Conservation (phyloP, 2,888 invertebrate genomes). For the Rugalucina vietnamica region DNA sequence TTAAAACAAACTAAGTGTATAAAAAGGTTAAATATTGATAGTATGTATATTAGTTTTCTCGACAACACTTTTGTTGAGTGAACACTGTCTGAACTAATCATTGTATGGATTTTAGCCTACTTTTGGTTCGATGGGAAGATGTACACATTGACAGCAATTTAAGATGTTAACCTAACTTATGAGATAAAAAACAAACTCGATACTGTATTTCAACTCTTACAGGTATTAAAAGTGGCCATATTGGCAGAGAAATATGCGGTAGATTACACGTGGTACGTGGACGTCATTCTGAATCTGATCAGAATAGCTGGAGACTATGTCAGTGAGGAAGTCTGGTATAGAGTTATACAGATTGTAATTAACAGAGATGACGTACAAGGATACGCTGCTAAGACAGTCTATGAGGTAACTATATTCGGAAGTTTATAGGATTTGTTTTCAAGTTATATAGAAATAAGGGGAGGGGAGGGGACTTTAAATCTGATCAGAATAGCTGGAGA, state of each 20-base stretch:
- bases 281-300: slow-evolving; percentile 99
- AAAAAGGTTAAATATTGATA: too few species aligned
- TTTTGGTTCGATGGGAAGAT: too few species aligned
- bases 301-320: slow-evolving; percentile 99
- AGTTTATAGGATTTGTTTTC: neutral
- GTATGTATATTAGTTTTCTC: too few species aligned
- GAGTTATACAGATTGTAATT: slow-evolving; percentile 99
- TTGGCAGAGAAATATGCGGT: slow-evolving; percentile 99
- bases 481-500: slow-evolving; percentile 99
- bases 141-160: too few species aligned
- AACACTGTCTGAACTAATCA: too few species aligned
- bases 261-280: slow-evolving; percentile 98
- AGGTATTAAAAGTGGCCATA: slow-evolving; percentile 98
- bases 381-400: slow-evolving; percentile 99
- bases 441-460: slow-evolving; percentile 88
- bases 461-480: slow-evolving; percentile 97
- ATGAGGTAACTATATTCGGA: slow-evolving; percentile 92
- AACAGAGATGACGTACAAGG: slow-evolving; percentile 99
- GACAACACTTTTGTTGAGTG: too few species aligned
- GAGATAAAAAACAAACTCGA: too few species aligned
- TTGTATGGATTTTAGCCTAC: too few species aligned
- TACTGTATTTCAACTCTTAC: too few species aligned
- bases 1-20: too few species aligned
- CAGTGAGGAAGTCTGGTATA: slow-evolving; percentile 99
- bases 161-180: too few species aligned